phyloP scores from a whole-genome alignment of 2,888 invertebrate species.

The Polyploca ridens region DNA sequence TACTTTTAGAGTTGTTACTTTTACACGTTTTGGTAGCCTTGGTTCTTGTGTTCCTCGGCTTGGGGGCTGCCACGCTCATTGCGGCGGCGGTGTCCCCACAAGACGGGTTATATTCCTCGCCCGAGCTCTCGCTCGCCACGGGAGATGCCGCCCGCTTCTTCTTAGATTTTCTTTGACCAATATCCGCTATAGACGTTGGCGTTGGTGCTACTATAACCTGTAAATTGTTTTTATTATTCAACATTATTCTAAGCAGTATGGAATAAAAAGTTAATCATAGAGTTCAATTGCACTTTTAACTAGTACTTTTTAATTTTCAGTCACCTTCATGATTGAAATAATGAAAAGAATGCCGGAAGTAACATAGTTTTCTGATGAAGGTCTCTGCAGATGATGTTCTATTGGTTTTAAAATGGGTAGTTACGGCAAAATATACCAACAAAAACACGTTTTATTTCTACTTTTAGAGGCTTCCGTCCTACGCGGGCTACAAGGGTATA shows the following conservation, averaged over 20 bases:
- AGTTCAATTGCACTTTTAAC: no score
- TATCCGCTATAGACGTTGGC: slow-evolving; percentile 67
- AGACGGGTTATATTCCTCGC: slow-evolving; percentile 78
- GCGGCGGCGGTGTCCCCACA: slow-evolving; percentile 70
- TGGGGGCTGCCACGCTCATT: slow-evolving; percentile 75
- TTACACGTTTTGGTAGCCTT: slow-evolving; percentile 60
- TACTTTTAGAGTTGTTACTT: slow-evolving; percentile 71
- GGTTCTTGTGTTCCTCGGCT: slow-evolving; percentile 63
- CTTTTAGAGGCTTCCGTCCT: no score
- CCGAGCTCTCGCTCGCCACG: slow-evolving; percentile 72
- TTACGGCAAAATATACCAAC: no score
- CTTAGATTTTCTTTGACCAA: slow-evolving; percentile 76
- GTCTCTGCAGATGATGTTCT: no score
- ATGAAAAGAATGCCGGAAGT: no score
- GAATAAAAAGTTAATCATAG: not conserved
- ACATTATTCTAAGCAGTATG: not conserved
- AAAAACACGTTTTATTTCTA: no score
- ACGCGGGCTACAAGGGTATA: no score
- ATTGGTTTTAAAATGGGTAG: no score
- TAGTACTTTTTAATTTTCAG: no score
- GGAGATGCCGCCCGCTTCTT: slow-evolving; percentile 76
- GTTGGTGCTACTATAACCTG: slow-evolving; percentile 56
- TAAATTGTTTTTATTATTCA: not conserved
- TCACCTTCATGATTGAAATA: no score
- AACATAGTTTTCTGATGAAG: no score